Conservation (phyloP, 2,888 invertebrate genomes). For the Meandrusa payeni region DNA sequence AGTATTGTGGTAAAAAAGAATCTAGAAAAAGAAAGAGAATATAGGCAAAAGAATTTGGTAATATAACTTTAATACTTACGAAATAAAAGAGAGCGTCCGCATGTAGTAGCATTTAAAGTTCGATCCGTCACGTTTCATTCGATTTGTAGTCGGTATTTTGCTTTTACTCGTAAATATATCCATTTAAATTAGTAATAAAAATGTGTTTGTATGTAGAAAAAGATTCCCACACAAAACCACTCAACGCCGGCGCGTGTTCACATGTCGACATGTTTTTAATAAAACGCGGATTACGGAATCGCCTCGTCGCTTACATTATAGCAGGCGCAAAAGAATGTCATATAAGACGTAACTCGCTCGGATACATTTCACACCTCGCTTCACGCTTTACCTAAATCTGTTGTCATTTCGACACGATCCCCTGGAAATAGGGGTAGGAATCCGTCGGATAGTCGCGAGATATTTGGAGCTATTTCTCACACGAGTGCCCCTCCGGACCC, state of each 20-base stretch:
- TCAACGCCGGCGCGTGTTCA: slow-evolving; percentile 28
- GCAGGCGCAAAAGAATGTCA: slow-evolving; percentile 73
- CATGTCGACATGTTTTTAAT: slow-evolving; percentile 67
- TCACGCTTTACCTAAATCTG: slow-evolving; percentile 77
- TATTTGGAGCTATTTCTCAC: slow-evolving; percentile 75
- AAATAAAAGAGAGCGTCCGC: too few relatives aligned
- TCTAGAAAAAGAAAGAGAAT: too few relatives aligned
- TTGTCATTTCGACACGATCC: slow-evolving; percentile 76
- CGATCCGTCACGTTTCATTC: too few relatives aligned
- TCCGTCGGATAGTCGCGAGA: slow-evolving; percentile 70
- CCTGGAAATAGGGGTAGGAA: slow-evolving; percentile 68
- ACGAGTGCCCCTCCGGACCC: slow-evolving; percentile 42
- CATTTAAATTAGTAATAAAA: too few relatives aligned
- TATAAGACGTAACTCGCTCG: slow-evolving; percentile 68
- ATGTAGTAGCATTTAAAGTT: too few relatives aligned
- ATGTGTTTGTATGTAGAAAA: too few relatives aligned
- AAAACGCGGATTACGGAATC: slow-evolving; percentile 68
- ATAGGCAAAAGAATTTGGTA: too few relatives aligned
- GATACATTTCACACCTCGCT: slow-evolving; percentile 78
- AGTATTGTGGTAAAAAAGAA: too few relatives aligned
- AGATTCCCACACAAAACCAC: too few relatives aligned
- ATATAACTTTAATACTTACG: too few relatives aligned
- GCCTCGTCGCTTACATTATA: slow-evolving; percentile 64
- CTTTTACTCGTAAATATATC: too few relatives aligned
- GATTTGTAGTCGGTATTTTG: too few relatives aligned